Conservation (phyloP, 2,113 vertebrate genomes). For the Sprattus sprattus region DNA sequence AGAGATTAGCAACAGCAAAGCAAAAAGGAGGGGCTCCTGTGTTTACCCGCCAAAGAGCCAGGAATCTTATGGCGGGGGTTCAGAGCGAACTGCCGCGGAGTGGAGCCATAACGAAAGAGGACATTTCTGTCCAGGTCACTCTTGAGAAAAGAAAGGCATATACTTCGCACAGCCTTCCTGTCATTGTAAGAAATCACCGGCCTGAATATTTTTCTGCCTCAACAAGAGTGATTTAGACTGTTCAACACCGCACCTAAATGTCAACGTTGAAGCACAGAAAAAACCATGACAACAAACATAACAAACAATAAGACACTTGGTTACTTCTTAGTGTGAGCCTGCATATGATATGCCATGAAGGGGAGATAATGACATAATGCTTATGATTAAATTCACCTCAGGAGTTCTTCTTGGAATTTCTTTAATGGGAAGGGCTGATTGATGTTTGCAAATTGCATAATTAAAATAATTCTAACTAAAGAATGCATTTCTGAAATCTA, state of each 20-base stretch:
- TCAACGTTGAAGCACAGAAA: background rate
- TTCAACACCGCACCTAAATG: slow-evolving; percentile 25
- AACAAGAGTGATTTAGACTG: slow-evolving; percentile 40
- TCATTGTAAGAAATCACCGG: slow-evolving; percentile 63
- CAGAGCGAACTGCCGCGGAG: slow-evolving; percentile 32
- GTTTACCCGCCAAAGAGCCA: slow-evolving; percentile 36
- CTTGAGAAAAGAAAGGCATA: slow-evolving; percentile 41
- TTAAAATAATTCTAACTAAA: too few relatives aligned
- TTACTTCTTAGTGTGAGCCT: background rate
- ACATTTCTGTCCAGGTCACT: slow-evolving; percentile 56
- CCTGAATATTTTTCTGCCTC: slow-evolving; percentile 30
- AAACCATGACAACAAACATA: background rate
- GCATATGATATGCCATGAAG: background rate
- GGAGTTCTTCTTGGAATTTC: background rate
- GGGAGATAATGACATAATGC: background rate
- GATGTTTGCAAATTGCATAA: too few relatives aligned
- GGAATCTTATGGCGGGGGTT: slow-evolving; percentile 42
- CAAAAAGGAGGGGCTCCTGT: background rate
- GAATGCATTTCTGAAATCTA: too few relatives aligned
- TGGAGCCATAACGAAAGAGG: slow-evolving; percentile 53
- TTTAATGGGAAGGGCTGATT: background rate
- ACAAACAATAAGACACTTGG: too few relatives aligned
- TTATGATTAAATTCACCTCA: background rate
- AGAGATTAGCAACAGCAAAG: slow-evolving; percentile 9
- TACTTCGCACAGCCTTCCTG: slow-evolving; percentile 60